phyloP scores from a whole-genome alignment of 23 tunicate genomes.

The Styela plicata region DNA sequence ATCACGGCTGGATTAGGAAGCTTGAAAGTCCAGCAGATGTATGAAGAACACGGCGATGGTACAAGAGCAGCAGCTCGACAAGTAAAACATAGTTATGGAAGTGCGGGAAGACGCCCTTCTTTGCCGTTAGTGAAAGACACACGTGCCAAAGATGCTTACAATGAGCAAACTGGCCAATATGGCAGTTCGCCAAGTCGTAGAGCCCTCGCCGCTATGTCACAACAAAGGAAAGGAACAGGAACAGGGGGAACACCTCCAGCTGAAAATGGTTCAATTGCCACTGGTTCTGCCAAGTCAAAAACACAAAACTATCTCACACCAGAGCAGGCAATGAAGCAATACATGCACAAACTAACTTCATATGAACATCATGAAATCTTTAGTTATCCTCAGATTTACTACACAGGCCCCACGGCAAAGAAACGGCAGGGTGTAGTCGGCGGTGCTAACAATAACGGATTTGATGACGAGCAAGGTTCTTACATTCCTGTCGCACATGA shows the following conservation, averaged over 20 bases:
- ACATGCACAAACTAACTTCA: conserved; percentile 92
- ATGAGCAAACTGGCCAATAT: conserved; percentile 15
- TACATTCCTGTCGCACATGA: conserved; percentile 97
- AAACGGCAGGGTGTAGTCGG: conserved; percentile 85
- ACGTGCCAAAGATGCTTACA: conserved; percentile 14
- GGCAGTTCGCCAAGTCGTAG: conserved; percentile 52
- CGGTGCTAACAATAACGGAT: conserved; percentile 80
- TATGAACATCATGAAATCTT: conserved; percentile 96
- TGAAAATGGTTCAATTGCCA: conserved; percentile 49
- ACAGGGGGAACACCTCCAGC: conserved; percentile 25
- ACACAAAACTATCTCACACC: conserved; percentile 64
- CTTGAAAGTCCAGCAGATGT: conserved; percentile 74
- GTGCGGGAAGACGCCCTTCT: conserved; percentile 40
- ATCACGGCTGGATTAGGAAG: conserved; percentile 65
- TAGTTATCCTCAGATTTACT: conserved; percentile 87
- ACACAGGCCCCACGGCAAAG: conserved; percentile 79
- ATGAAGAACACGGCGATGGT: conserved; percentile 74
- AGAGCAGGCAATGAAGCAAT: conserved; percentile 97
- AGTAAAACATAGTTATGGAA: conserved; percentile 52
- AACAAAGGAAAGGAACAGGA: conserved; percentile 19
- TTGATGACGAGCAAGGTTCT: conserved; percentile 94
- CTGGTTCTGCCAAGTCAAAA: conserved; percentile 72
- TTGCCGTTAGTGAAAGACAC: conserved; percentile 57
- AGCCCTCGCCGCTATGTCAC: conserved; percentile 44
- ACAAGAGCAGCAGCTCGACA: conserved; percentile 37